Evolutionary conservation across 2,888 invertebrate species (phyloP).

Genomic region (Aphodius granarius): DNA sequence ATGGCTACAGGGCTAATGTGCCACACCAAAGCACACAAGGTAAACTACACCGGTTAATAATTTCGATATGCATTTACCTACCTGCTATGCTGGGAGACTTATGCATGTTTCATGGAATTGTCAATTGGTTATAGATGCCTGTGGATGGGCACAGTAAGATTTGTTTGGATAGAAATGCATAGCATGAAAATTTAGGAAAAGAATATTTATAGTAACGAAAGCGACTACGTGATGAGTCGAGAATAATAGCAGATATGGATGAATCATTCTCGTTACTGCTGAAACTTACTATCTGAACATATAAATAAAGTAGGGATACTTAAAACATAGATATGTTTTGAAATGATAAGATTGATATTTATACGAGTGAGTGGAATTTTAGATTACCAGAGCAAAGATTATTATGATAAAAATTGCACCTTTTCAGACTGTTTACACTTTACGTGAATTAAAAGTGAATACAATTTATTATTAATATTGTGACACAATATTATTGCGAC

Average conservation of each 20-base stretch:
- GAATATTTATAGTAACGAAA: too few species aligned
- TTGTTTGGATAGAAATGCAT: too few species aligned
- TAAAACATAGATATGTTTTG: neutral
- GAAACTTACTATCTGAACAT: neutral
- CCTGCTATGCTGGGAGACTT: neutral
- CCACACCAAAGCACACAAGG: neutral
- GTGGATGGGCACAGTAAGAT: too few species aligned
- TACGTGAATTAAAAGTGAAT: neutral
- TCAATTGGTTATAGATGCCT: too few species aligned
- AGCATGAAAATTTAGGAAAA: too few species aligned
- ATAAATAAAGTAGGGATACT: neutral
- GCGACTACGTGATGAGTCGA: too few species aligned
- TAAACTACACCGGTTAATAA: constrained; percentile 2
- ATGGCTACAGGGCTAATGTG: neutral
- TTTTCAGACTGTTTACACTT: too few species aligned
- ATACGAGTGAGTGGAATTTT: neutral
- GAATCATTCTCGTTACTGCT: too few species aligned
- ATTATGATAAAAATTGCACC: neutral
- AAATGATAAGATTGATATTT: neutral
- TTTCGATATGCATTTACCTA: constrained; percentile 9
- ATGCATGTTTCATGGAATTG: neutral
- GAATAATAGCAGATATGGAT: too few species aligned
- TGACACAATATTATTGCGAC: neutral
- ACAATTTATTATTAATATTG: too few species aligned
- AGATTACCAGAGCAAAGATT: neutral